Base-by-base conservation (phyloP, 2,113 vertebrate genomes). In the Arothron firmamentum region DNA sequence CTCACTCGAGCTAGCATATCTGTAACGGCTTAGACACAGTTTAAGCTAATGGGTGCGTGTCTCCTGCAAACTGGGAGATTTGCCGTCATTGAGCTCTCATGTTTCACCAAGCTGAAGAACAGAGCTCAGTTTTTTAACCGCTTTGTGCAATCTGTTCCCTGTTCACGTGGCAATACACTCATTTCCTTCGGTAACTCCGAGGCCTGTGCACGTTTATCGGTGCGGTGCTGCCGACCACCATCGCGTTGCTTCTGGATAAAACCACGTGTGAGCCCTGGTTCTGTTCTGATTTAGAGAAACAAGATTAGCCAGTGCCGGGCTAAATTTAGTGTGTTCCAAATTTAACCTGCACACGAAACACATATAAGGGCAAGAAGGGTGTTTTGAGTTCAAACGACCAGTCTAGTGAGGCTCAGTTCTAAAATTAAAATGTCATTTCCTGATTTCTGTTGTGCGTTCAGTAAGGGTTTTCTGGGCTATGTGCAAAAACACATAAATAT, bases 291-390 rank as follows among this genome's bases (percentile, higher is more conserved):
- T 66, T 43, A 23, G 34, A 70, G 56, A 62, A 84, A 82, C 75
- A 10, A 75, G 65, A 83, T 85, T 75, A 83, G 48, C 23, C 59
- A 50, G 23, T 9, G 43, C 38, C 34, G 5, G 11, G 65, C 74
- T 80, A 84, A 71, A 84, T 68, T 20, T 78, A 84, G 43, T 13
- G 13, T 17, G 31, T 47, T 43, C 58, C 65, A 75, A 75, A 80
- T 77, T 80, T 78, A 64, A 68, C 46, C 50, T 0, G 10, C 23
- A 48, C 53, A 67, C 5, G 6, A 23, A 66, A 74, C 76, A 72
- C 64, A 79, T 56, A 60, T 25, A 56, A 65, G 51, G 59, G 53
- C 28, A 71, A 64, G 52, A 65, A 64, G 59, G 50, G 20, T 47
- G 66, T 8, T 51, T 55, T 60, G 57, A 45, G 52, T 19, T 14